Percentiles rank a stretch among this genome's conserved stretches.
phyloP scores from a whole-genome alignment of 2,797 vertebrate genomes.

The Hapalemur alaotrensis region DNA sequence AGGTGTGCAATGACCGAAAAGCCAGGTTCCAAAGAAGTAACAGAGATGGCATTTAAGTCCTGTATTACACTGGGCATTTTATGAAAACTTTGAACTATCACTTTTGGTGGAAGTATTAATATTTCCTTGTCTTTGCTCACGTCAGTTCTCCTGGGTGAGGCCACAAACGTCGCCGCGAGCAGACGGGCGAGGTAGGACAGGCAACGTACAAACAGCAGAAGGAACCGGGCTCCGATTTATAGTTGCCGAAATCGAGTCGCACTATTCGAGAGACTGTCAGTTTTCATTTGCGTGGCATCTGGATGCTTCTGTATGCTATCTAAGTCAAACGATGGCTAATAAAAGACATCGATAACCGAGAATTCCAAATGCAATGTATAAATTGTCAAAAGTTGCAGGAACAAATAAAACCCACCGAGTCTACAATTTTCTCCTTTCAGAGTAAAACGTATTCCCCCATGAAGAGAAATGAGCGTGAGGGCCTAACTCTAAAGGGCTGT shows the following conservation, averaged over 20 bases:
- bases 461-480: conserved; percentile 32
- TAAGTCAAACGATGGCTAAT: conserved; percentile 56
- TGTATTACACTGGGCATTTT: neutral
- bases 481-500: conserved; percentile 2
- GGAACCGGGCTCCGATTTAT: neutral
- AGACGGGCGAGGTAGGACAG: neutral
- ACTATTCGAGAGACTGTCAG: neutral
- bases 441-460: conserved; percentile 12
- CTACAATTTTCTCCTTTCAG: conserved; percentile 3
- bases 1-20: neutral
- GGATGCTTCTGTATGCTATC: conserved; percentile 48
- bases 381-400: neutral
- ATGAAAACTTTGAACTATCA: neutral
- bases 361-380: conserved; percentile 27
- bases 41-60: neutral
- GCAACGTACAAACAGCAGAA: neutral
- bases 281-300: conserved; percentile 49
- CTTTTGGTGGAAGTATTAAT: neutral
- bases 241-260: neutral
- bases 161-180: neutral
- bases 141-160: neutral
- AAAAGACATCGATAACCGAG: conserved; percentile 61
- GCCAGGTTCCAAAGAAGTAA: neutral
- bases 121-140: neutral
- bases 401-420: neutral